Percentiles rank a stretch among this genome's conserved stretches.
Conservation (phyloP, 2,797 vertebrate genomes). For the Hafferia zeledoni region DNA sequence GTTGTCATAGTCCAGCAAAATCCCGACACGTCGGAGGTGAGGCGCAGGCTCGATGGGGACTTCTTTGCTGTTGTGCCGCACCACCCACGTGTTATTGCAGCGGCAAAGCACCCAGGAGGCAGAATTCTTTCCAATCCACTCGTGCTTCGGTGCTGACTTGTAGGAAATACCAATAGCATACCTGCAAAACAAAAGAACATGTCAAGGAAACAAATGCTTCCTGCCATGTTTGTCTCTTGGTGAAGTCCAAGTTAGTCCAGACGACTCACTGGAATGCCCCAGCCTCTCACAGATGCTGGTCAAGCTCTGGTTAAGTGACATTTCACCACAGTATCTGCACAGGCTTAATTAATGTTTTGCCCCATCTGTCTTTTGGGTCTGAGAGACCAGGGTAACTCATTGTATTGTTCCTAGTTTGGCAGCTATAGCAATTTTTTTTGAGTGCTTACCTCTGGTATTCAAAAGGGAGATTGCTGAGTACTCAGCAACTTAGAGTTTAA, state of each 20-base stretch:
- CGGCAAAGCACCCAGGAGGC: slow-evolving; percentile 95
- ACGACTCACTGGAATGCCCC: not conserved
- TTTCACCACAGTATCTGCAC: not conserved
- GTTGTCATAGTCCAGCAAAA: slow-evolving; percentile 95
- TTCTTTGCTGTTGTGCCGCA: slow-evolving; percentile 95
- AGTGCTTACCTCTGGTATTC: not conserved
- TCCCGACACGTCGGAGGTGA: slow-evolving; percentile 91
- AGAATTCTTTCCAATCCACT: slow-evolving; percentile 97
- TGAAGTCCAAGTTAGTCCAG: not conserved
- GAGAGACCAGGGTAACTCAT: not conserved
- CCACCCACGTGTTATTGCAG: slow-evolving; percentile 95
- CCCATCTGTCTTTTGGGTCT: not conserved
- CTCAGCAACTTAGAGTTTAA: not conserved
- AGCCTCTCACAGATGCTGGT: not conserved
- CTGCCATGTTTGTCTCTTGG: not conserved
- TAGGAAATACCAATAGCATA: slow-evolving; percentile 96
- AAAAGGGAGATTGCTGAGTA: not conserved
- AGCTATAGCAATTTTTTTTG: not conserved
- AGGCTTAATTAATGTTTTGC: not conserved
- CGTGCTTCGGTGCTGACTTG: slow-evolving; percentile 94
- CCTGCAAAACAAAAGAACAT: slow-evolving; percentile 75
- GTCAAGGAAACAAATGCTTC: not conserved
- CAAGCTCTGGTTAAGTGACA: not conserved
- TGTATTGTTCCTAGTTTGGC: not conserved
- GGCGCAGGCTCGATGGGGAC: slow-evolving; percentile 91